Base-by-base conservation (phyloP, 2,113 vertebrate species). In the Cepphus grylle region DNA sequence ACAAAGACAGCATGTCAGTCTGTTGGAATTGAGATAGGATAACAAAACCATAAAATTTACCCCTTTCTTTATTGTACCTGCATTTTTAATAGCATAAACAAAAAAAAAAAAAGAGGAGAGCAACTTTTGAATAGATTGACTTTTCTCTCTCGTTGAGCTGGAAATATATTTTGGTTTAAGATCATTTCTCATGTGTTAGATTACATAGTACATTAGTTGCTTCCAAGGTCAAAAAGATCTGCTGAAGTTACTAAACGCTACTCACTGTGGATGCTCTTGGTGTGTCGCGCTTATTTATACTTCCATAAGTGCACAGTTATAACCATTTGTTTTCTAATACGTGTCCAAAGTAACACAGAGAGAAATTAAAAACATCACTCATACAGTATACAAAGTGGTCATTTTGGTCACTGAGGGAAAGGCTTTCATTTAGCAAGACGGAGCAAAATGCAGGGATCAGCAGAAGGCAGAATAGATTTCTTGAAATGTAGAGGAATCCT, bases 321-420 rank as follows among this genome's bases (percentile, higher is more conserved):
- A 93, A 71, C 43, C 23, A 90, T 96, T 94, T 95, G n/a, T 94
- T 96, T 91, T 88, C 69, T 90, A 89, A 53, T 73, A 71, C 15
- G 53, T 61, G 71, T 94, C 76, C 72, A 67, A 96, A 95, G 38
- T 87, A 49, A 81, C 59, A 94, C 62, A 90, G 87, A 85, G 92
- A 95, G 86, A 97, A 97, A 97, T 97, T 97, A 97, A 96, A 97
- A 90, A 9, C 40, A 94, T 97, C 73, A 95, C n/a, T 97, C 95
- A 90, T 62, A 16, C 61, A 82, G 36, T 88, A 81, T 80, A 93
- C 43, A 53, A 94, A 95, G 38, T 86, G 88, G 85, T 96, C 70
- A 78, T 96, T 93, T 92, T 96, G 79, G 88, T 92, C 86, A 96
- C 88, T 6, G 66, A 86, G 86, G 81, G 69, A 96, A 90, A 89